Percentiles rank a stretch among this genome's conserved stretches.
These are phyloP conservation scores for Drosophila flavopinicola DNA, from an alignment of 2,888 invertebrate species.

Conservation along the genomic window DNA sequence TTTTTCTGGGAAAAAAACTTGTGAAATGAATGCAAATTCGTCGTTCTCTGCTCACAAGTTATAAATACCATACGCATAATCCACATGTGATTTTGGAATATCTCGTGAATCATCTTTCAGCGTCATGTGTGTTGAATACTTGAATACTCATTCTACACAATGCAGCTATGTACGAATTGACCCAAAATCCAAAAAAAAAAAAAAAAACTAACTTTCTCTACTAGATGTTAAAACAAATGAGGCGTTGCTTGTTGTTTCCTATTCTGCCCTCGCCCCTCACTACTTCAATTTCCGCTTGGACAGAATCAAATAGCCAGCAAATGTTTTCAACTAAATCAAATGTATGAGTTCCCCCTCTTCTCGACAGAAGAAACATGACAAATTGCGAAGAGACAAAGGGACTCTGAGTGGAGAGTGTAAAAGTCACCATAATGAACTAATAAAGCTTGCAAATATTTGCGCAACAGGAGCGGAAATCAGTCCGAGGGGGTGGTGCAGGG, in stretches of 20 bases:
- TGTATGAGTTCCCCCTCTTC: conserved; percentile 24
- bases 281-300: conserved; percentile 34
- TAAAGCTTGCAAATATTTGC: conserved; percentile 71
- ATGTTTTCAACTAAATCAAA: conserved; percentile 57
- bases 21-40: conserved; percentile 14
- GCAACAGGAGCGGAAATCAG: conserved; percentile 48
- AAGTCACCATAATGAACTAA: conserved; percentile 67
- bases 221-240: conserved; percentile 36
- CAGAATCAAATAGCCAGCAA: conserved; percentile 22
- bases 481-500: conserved; percentile 18
- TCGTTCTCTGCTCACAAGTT: conserved; percentile 29
- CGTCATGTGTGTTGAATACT: conserved; percentile 33
- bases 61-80: conserved; percentile 46
- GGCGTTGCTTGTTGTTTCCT: conserved; percentile 21
- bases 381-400: conserved; percentile 37
- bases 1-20: conserved; percentile 2
- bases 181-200: conserved; percentile 9
- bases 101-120: conserved; percentile 47
- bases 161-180: conserved; percentile 18
- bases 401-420: conserved; percentile 37
- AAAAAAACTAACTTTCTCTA: conserved; percentile 32
- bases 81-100: conserved; percentile 50
- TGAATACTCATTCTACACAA: conserved; percentile 20
- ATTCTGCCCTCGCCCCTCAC: background rate
- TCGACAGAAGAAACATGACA: conserved; percentile 40